Percentiles rank a stretch among this genome's conserved stretches.
These are phyloP conservation scores for Myotis brandtii DNA, from an alignment of 2,113 vertebrate genomes.

Conservation along the genomic window DNA sequence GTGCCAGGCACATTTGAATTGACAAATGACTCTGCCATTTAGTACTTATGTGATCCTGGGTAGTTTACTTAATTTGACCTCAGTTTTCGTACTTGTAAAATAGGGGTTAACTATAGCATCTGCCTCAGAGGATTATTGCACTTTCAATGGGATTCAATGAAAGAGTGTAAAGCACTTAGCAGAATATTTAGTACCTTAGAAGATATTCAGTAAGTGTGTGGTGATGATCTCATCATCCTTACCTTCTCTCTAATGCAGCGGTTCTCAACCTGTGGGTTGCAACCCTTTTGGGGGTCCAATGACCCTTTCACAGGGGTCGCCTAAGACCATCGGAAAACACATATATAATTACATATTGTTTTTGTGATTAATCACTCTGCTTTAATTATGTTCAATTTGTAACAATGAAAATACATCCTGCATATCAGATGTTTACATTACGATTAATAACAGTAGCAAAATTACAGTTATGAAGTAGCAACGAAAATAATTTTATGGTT, in stretches of 20 bases:
- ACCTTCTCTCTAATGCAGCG: background rate
- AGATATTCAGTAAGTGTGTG: background rate
- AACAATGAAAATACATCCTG: no score
- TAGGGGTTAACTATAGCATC: background rate
- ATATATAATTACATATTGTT: no score
- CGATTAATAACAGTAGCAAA: no score
- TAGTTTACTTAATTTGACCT: background rate
- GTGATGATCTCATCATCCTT: background rate
- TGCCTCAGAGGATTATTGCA: background rate
- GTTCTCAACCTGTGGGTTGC: no score
- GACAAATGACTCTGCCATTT: background rate
- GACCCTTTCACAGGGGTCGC: no score
- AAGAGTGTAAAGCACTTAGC: background rate
- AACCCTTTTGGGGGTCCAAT: no score
- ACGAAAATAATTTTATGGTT: no score
- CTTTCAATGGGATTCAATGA: background rate
- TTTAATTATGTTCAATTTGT: no score
- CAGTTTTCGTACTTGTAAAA: background rate
- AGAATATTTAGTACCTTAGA: background rate
- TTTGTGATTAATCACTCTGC: no score
- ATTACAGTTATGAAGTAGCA: no score
- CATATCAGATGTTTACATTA: no score
- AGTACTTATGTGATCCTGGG: background rate
- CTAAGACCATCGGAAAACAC: no score
- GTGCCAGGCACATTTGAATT: background rate